phyloP scores from a whole-genome alignment of 2,113 vertebrate genomes.

The Apistogramma diplotaenia region DNA sequence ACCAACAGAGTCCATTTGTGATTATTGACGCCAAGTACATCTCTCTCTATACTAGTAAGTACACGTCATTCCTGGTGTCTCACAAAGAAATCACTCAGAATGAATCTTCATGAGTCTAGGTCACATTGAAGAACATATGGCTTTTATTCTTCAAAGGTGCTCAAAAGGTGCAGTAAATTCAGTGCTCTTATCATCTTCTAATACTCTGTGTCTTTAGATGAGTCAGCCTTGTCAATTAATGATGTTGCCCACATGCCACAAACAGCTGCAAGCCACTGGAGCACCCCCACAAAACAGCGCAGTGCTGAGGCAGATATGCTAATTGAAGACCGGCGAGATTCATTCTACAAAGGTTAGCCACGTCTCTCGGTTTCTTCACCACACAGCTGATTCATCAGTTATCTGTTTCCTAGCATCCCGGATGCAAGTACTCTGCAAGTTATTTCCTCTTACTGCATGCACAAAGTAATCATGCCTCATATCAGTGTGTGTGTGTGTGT shows the following conservation, averaged over 20 bases:
- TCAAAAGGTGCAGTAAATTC: not conserved
- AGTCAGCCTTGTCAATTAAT: constrained; percentile 79
- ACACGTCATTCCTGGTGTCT: not conserved
- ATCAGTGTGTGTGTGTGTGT: constrained; percentile 17
- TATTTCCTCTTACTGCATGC: not conserved
- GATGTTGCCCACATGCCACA: constrained; percentile 88
- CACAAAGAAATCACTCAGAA: not conserved
- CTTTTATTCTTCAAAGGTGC: not conserved
- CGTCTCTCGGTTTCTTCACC: not conserved
- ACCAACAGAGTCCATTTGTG: constrained; percentile 75
- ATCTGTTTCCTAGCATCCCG: not conserved
- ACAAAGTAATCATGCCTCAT: not conserved
- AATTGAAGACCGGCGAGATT: constrained; percentile 84
- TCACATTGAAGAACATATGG: not conserved
- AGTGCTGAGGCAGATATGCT: constrained; percentile 81
- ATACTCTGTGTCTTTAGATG: constrained; percentile 73
- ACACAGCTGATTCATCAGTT: not conserved
- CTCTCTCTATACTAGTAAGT: constrained; percentile 92
- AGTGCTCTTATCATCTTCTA: not conserved
- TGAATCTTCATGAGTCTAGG: not conserved
- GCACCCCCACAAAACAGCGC: not conserved
- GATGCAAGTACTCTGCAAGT: not conserved
- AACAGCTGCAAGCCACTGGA: constrained; percentile 79
- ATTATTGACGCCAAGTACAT: constrained; percentile 84
- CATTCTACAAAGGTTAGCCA: constrained; percentile 79